These are phyloP conservation scores for Amphipyra tragopoginis DNA, from an alignment of 2,888 invertebrate species.

Conservation along the genomic window DNA sequence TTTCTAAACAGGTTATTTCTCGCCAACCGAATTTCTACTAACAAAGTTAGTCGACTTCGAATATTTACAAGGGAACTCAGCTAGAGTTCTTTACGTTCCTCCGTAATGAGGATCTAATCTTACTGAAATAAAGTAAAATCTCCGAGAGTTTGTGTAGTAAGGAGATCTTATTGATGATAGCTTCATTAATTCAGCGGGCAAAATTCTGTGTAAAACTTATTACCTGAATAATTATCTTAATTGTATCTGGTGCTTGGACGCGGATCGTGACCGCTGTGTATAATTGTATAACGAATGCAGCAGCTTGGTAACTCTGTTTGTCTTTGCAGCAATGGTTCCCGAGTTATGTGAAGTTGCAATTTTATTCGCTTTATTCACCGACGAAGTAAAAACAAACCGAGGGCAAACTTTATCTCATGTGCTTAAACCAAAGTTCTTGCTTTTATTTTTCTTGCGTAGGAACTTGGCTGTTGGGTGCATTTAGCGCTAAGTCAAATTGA, in stretches of 20 bases:
- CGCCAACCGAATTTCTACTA: neutral
- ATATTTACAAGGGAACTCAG: neutral
- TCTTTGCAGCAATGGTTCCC: neutral
- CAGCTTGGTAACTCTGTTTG: neutral
- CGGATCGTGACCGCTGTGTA: neutral
- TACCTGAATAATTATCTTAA: slow-evolving; percentile 8
- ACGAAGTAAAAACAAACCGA: too few relatives aligned
- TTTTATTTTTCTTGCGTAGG: slow-evolving; percentile 16
- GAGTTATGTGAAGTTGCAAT: neutral
- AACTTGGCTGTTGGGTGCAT: neutral
- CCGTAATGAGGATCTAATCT: neutral
- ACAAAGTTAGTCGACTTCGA: neutral
- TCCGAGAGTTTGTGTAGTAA: neutral
- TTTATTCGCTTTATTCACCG: neutral
- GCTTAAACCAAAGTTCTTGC: neutral
- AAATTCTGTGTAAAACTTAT: slow-evolving; percentile 7
- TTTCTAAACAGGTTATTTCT: slow-evolving; percentile 13
- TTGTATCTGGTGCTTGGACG: slow-evolving; percentile 6
- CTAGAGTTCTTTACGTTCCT: neutral
- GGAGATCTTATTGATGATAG: neutral
- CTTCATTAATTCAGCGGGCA: neutral
- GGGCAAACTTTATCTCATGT: too few relatives aligned
- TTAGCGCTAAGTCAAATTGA: slow-evolving; percentile 13
- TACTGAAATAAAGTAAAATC: neutral
- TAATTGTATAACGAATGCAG: slow-evolving; percentile 1